Base-by-base conservation (phyloP, 35 echinoderm and acorn worm genomes). In the Anneissia japonica region DNA sequence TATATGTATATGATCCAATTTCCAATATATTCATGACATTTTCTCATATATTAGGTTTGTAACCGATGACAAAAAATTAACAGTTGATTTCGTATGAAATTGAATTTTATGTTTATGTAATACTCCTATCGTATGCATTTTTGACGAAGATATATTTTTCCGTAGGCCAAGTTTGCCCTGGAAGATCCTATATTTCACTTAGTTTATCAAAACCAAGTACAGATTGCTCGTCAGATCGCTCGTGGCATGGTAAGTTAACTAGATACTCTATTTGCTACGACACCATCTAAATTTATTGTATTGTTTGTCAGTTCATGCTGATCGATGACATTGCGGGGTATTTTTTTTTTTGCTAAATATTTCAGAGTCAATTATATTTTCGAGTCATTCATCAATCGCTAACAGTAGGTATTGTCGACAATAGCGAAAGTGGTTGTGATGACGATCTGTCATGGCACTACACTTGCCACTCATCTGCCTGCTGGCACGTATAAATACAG, bases 221-320 rank as follows among this genome's bases (percentile, higher is more conserved):
- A 97, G 79, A 93, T 97, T 37, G 87, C 91, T 6, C 37, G 86
- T 0, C 94, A 97, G 36, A 93, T 97, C 11, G 45, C 91, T n/a
- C 46, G 94, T 79, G 94, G 94, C 34, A 97, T 97, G 94, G 94
- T 97, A 87, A 85, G 86, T 83, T 75, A n/a, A 82, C 5, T 34
- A 9, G n/a, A 9, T 31, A 78, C 29, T 79, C 7, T 3, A 12
- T 32, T 21, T 7, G 12, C 23, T 19, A 77, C 31, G 23, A 13
- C 31, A 5, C 12, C 13, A 30, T 19, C 13, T 23, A n/a, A 14
- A 31, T 84, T 45, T 14, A 40, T 19, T 26, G 32, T 37, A 21
- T 80, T 77, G 33, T 78, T 2, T 36, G n/a, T n/a, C 14, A 41
- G 7, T 10, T 78, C 29, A 7, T 19, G 29, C 13, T 79, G 32